These are phyloP conservation scores for Lepidonotus clava DNA, from an alignment of 2,888 invertebrate genomes.

Conservation along the genomic window DNA sequence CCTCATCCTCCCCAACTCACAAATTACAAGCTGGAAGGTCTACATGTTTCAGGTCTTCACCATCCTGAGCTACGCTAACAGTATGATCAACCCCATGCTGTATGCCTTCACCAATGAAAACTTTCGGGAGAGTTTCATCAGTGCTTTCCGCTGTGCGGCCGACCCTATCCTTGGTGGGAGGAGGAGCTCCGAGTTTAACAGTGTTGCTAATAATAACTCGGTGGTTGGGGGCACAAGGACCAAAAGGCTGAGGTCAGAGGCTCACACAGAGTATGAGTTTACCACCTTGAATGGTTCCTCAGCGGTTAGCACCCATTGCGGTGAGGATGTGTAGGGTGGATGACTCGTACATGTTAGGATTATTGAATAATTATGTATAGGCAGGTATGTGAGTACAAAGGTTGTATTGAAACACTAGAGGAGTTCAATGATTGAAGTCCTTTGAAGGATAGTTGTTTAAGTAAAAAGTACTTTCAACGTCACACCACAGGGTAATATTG, in stretches of 20 bases:
- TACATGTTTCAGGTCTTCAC: conserved; percentile 62
- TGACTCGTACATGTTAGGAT: too few relatives aligned
- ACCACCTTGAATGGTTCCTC: conserved; percentile 49
- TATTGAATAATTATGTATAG: too few relatives aligned
- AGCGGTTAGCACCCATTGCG: background rate
- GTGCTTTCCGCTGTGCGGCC: conserved; percentile 63
- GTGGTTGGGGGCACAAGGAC: background rate
- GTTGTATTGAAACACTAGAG: too few relatives aligned
- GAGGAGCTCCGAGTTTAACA: conserved; percentile 39
- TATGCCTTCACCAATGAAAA: conserved; percentile 67
- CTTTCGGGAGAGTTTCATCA: conserved; percentile 65
- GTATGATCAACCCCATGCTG: conserved; percentile 65
- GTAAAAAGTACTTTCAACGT: too few relatives aligned
- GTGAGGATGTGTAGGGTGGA: conserved; percentile 29
- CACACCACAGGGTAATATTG: too few relatives aligned
- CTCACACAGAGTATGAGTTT: conserved; percentile 53
- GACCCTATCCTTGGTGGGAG: conserved; percentile 53
- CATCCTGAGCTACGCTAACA: conserved; percentile 65
- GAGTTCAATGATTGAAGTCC: too few relatives aligned
- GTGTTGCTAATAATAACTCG: conserved; percentile 43
- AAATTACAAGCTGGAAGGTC: conserved; percentile 55
- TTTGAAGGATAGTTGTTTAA: too few relatives aligned
- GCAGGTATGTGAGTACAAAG: too few relatives aligned
- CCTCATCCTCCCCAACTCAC: conserved; percentile 5
- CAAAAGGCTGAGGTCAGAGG: background rate